Conservation (phyloP, 2,888 invertebrate species). For the Odontomyia ornata region DNA sequence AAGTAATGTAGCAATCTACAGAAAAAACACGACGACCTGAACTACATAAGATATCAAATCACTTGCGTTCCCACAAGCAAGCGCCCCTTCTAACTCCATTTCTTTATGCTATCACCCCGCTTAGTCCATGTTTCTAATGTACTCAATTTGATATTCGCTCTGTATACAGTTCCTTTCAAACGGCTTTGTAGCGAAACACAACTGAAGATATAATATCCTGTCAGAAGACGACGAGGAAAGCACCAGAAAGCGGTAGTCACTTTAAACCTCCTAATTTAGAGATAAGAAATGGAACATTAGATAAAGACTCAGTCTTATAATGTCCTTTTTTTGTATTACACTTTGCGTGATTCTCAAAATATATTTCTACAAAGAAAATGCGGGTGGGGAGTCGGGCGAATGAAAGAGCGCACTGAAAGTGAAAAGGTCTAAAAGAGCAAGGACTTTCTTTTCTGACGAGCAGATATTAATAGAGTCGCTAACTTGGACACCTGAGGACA, state of each 20-base stretch:
- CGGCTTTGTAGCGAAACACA: neutral
- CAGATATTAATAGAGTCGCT: slow-evolving; percentile 17
- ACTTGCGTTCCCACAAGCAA: neutral
- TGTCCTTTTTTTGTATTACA: slow-evolving; percentile 38
- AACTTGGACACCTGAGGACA: slow-evolving; percentile 15
- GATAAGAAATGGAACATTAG: slow-evolving; percentile 45
- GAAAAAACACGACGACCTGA: slow-evolving; percentile 8
- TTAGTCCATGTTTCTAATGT: neutral
- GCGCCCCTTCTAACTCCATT: neutral
- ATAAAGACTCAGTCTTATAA: slow-evolving; percentile 38
- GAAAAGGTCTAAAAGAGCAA: slow-evolving; percentile 1
- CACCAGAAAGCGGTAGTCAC: slow-evolving; percentile 19
- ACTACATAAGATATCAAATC: neutral
- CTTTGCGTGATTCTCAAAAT: slow-evolving; percentile 39
- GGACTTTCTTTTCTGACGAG: neutral
- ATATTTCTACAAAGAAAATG: neutral
- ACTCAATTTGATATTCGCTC: slow-evolving; percentile 17
- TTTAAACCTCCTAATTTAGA: slow-evolving; percentile 46
- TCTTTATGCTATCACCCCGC: neutral
- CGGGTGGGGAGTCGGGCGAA: neutral
- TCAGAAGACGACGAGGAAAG: neutral
- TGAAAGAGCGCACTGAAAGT: neutral
- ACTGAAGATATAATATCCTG: slow-evolving; percentile 15
- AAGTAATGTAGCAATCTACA: neutral
- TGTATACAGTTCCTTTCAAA: slow-evolving; percentile 10